Conservation (phyloP, 2,888 invertebrate species). For the Drosophila mimica region DNA sequence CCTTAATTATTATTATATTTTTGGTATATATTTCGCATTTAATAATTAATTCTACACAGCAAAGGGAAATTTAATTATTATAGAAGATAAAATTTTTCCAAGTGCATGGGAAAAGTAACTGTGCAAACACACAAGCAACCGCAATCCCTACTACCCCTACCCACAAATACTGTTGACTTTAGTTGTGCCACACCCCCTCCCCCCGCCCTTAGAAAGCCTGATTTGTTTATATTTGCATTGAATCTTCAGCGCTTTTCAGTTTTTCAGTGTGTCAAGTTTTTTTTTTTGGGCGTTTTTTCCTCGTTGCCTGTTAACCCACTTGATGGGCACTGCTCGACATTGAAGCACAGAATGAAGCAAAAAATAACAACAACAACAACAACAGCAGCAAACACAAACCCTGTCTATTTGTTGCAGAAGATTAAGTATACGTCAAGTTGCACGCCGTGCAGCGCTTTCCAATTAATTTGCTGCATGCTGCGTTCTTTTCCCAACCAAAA, state of each 20-base stretch:
- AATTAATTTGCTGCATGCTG: conserved; percentile 53
- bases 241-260: conserved; percentile 63
- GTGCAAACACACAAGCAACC: conserved; percentile 2
- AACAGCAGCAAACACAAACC: background rate
- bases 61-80: background rate
- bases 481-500: background rate
- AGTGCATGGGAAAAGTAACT: background rate
- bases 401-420: conserved; percentile 39
- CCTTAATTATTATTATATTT: background rate
- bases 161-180: conserved; percentile 9
- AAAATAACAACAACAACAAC: background rate
- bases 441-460: conserved; percentile 64
- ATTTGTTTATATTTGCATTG: conserved; percentile 78
- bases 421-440: conserved; percentile 78
- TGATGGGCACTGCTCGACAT: conserved; percentile 64
- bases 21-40: background rate
- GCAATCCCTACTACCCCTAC: background rate
- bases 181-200: background rate
- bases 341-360: conserved; percentile 31
- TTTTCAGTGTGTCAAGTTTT: conserved; percentile 69
- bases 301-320: conserved; percentile 66
- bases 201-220: conserved; percentile 26
- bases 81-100: background rate
- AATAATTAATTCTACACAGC: background rate
- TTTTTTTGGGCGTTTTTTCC: conserved; percentile 10